Evolutionary conservation across 2,113 vertebrate species (phyloP).

Genomic region (Myxocyprinus asiaticus): DNA sequence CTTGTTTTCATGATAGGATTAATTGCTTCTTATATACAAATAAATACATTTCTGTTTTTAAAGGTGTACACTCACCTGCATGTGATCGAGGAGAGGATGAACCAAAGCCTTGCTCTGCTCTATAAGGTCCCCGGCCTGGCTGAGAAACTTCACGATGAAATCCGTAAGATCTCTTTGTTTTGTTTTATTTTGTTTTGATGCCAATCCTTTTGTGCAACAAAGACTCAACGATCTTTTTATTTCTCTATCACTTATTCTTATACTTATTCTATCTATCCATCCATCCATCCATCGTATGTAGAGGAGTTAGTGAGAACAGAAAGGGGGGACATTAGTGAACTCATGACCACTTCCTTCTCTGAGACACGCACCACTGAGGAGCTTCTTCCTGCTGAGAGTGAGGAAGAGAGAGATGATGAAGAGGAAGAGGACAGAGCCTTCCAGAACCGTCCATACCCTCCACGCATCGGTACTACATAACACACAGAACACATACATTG

Average conservation of each 20-base stretch:
- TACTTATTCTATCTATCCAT: not conserved
- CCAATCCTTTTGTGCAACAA: not conserved
- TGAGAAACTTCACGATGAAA: constrained; percentile 81
- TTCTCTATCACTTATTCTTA: too few relatives aligned
- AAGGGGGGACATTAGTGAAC: constrained; percentile 78
- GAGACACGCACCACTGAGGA: constrained; percentile 83
- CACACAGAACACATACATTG: not conserved
- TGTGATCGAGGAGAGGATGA: constrained; percentile 90
- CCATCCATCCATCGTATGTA: constrained; percentile 43
- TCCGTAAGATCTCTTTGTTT: constrained; percentile 72
- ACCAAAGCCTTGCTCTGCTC: constrained; percentile 87
- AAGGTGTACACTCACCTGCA: constrained; percentile 90
- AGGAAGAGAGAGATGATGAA: constrained; percentile 80
- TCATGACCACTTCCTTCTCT: constrained; percentile 83
- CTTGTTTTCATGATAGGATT: too few relatives aligned
- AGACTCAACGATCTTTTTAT: too few relatives aligned
- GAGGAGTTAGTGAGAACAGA: constrained; percentile 80
- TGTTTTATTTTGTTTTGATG: too few relatives aligned
- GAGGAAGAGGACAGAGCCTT: constrained; percentile 77
- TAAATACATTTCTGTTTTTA: constrained; percentile 1
- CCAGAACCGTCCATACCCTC: constrained; percentile 77
- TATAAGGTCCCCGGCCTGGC: constrained; percentile 83
- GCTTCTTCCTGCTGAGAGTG: constrained; percentile 79
- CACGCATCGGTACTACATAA: constrained; percentile 65
- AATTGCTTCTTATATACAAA: not conserved